Base-by-base conservation (phyloP, 2,113 vertebrate genomes). In the Cyphomyrus discorhynchus region DNA sequence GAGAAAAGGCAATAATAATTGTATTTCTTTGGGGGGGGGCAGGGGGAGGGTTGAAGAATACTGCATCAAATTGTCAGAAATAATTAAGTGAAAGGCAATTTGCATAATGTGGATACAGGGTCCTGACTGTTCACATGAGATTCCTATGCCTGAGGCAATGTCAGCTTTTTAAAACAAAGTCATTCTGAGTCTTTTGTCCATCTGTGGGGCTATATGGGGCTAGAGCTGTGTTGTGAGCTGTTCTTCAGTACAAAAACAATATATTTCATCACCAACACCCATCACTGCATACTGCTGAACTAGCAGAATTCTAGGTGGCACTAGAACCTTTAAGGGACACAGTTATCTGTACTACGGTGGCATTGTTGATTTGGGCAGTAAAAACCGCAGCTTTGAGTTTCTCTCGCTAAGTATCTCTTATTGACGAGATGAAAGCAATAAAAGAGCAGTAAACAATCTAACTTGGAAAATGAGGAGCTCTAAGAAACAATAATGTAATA, bases 11-110 rank as follows among this genome's bases (percentile, higher is more conserved):
- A 58, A 88, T 88, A 62, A 62, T 17, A 39, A 62, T 62, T 62
- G 13, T 45, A 27, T 11, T 87, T 39, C 35, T 7, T 87, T 58
- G 9, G n/a, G n/a, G 47, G 31, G 31, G 35, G 35, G 35, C 31
- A 31, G 50, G 2, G 15, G 50, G 86, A 7, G 86, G 86, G 5
- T 21, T 56, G 50, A 42, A 15, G 86, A 53, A 19, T n/a, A n/a
- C 35, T 39, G 1, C 52, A 66, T 88, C 56, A 88, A 46, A 58
- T 62, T 62, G 52, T 88, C 58, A 39, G 86, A 88, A 58, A 62
- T 88, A 66, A 88, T 88, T 88, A 88, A 88, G 35, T 88, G 56
- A 58, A 17, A 62, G 87, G 56, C 56, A n/a, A 45, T 88, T 53
- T 62, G 87, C 31, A 88, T 88, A 88, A 88, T 45, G 15, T 58